Base-by-base conservation (phyloP, 2,113 vertebrate genomes). In the Tyto alba region DNA sequence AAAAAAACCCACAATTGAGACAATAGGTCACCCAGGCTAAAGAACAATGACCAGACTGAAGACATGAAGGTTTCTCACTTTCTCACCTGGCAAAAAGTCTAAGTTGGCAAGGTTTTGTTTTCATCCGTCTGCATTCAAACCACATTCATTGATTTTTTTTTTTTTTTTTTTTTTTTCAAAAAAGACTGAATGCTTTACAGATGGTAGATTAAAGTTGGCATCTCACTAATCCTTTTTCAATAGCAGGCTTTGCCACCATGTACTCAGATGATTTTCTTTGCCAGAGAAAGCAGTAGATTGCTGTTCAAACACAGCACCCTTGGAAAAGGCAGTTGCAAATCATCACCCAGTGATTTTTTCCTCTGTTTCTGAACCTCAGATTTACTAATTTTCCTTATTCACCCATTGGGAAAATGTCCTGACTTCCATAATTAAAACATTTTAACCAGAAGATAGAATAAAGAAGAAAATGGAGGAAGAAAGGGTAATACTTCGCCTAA, bases 61-160 rank as follows among this genome's bases (percentile, higher is more conserved):
- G 36, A n/a, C 15, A 48, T 9, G 53, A 20, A 62, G 7, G 12
- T 66, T 93, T 93, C 18, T 64, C 34, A 52, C 23, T 0, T 5
- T 64, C 59, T 85, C 72, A 73, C 21, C 53, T 48, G 22, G 34
- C 30, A 62, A 40, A 91, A 85, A n/a, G 11, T 20, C 18, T 0
- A 23, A 41, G 26, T 1, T 34, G 26, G 48, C 11, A 47, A 69
- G n/a, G 48, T 32, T 57, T 80, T 83, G 21, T 9, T 80, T 60
- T 62, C 40, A 48, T 45, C 43, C 29, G 8, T n/a, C 56, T 34
- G 23, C 17, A 69, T 53, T 53, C 53, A 88, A 73, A 86, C 53
- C 48, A 66, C 0, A 0, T 2, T 85, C 11, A 1, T 19, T 30
- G 4, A 1, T 3, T 59, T 38, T 47, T 16, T 20, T 52, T 59